Percentiles rank a stretch among this genome's conserved stretches.
These are phyloP conservation scores for Rafetus swinhoei DNA, from an alignment of 2,113 vertebrate genomes.

Conservation along the genomic window DNA sequence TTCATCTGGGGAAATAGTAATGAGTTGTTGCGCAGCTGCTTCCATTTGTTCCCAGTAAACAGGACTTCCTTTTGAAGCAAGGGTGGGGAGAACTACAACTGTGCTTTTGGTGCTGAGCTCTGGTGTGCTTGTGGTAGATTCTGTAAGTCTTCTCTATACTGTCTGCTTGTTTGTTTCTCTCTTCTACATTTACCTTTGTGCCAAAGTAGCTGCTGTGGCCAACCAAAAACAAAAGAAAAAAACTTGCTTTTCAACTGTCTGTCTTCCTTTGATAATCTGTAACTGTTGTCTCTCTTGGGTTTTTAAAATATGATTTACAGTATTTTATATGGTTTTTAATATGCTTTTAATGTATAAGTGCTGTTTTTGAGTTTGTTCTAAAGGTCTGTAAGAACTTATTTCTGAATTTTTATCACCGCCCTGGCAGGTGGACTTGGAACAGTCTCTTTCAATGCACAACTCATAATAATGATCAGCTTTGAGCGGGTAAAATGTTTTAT, in stretches of 20 bases:
- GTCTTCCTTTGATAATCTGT: slow-evolving; percentile 52
- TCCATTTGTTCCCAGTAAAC: background rate
- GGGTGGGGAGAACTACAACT: background rate
- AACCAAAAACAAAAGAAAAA: background rate
- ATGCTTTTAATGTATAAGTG: slow-evolving; percentile 69
- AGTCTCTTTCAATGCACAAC: slow-evolving; percentile 55
- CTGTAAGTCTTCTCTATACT: slow-evolving; percentile 53
- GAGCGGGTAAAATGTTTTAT: slow-evolving; percentile 16
- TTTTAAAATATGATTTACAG: slow-evolving; percentile 55
- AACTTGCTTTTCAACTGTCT: slow-evolving; percentile 27
- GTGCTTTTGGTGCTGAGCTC: slow-evolving; percentile 28
- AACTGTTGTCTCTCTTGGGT: slow-evolving; percentile 45
- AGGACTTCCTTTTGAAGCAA: background rate
- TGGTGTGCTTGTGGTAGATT: slow-evolving; percentile 17
- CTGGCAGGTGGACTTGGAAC: slow-evolving; percentile 71
- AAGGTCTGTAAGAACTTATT: slow-evolving; percentile 67
- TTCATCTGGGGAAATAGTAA: slow-evolving; percentile 19
- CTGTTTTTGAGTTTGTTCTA: slow-evolving; percentile 71
- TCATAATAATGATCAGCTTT: background rate
- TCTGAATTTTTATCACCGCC: slow-evolving; percentile 30
- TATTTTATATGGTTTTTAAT: slow-evolving; percentile 59
- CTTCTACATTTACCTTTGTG: slow-evolving; percentile 37
- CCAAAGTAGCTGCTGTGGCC: slow-evolving; percentile 60
- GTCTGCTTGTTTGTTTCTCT: slow-evolving; percentile 35
- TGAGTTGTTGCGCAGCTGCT: slow-evolving; percentile 48